Base-by-base conservation (phyloP, 2,888 invertebrate genomes). In the Agrypnus murinus region DNA sequence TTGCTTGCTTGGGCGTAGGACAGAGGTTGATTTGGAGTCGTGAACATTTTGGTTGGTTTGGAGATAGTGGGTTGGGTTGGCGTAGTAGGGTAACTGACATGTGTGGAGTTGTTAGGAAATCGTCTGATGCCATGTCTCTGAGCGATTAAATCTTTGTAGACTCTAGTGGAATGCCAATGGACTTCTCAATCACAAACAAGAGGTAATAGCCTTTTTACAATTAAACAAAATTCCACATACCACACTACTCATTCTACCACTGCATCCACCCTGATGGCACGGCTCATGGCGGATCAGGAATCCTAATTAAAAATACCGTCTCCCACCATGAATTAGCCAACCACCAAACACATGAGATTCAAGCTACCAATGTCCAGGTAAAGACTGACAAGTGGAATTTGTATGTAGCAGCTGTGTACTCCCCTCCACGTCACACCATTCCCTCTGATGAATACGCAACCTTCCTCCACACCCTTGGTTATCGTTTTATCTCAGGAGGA, bases 401-500 rank as follows among this genome's bases (percentile, higher is more conserved):
- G 57, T 36, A 19, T 34, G 36, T 57, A 57, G 12, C 57, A 36
- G 34, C 34, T 34, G 57, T 57, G 17, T 34, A 57, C 15, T 57
- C 36, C 14, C 38, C 57, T 15, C 57, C 57, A 12, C 36, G 40
- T 25, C 36, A 58, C 43, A 40, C 36, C 55, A 55, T 55, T 12
- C 15, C 55, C 4, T 15, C 14, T 57, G 15, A 38, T 8, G 15
- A 57, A 36, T 34, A 34, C 8, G 15, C 14, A 15, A 10, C 19
- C 5, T 57, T 57, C 38, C 36, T 57, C 15, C 15, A 57, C 15
- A 65, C 55, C 1, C 57, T 77, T 15, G 71, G 73, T 0, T 34
- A 53, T 1, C 55, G 60, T 17, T 75, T 74, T 19, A 55, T 77
- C 1, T 72, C 72, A 17, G 74, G 69, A 1, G 75, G 69, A 2